Conservation (phyloP, 2,888 invertebrate genomes). For the Melanotus villosus region DNA sequence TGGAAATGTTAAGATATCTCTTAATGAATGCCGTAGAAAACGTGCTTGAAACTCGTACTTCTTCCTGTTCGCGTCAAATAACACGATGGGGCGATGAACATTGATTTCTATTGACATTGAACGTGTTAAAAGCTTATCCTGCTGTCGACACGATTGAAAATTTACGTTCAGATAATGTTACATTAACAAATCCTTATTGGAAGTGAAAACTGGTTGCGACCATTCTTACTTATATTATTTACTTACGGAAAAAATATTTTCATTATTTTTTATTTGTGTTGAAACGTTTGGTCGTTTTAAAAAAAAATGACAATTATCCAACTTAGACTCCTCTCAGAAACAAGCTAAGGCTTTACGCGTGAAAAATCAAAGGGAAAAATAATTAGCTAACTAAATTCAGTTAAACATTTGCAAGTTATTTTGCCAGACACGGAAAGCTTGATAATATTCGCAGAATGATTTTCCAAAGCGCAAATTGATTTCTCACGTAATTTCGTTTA, state of each 20-base stretch:
- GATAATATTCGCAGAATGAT: no score
- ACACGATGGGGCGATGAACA: not conserved
- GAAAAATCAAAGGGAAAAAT: slow-evolving; percentile 4
- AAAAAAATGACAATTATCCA: not conserved
- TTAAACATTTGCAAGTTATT: not conserved
- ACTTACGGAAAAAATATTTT: no score
- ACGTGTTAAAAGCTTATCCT: slow-evolving; percentile 11
- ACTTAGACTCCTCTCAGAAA: not conserved
- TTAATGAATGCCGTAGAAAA: not conserved
- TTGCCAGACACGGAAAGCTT: no score
- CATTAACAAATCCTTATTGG: slow-evolving; percentile 9
- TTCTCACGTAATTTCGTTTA: no score
- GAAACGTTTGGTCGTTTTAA: no score
- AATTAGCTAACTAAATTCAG: not conserved
- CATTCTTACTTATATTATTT: no score
- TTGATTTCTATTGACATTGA: slow-evolving; percentile 13
- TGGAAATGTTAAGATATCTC: not conserved
- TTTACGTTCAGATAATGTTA: slow-evolving; percentile 12
- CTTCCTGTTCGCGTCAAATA: not conserved
- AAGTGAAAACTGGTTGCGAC: no score
- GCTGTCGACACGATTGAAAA: slow-evolving; percentile 1
- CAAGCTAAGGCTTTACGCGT: not conserved
- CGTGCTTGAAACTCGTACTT: not conserved
- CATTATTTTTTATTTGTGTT: no score
- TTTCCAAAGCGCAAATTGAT: no score